Conservation (phyloP, 2,113 vertebrate species). For the Dascyllus trimaculatus region DNA sequence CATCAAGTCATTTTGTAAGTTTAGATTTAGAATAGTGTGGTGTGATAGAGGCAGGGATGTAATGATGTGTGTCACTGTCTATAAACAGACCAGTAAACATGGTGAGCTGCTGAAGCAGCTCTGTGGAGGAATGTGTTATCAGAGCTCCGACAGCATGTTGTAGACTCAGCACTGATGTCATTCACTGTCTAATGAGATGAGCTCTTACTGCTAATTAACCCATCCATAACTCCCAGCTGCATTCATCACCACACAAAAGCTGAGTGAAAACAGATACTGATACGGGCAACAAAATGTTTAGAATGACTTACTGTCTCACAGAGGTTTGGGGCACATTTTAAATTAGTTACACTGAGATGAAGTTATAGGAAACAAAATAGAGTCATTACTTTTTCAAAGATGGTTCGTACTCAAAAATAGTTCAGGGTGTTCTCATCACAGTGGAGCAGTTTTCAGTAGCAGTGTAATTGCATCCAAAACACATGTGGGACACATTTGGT, state of each 20-base stretch:
- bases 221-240: slow-evolving; percentile 69
- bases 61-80: slow-evolving; percentile 45
- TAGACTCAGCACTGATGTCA: slow-evolving; percentile 64
- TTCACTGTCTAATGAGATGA: slow-evolving; percentile 79
- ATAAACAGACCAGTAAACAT: slow-evolving; percentile 47
- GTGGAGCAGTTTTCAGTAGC: too few species aligned
- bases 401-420: too few species aligned
- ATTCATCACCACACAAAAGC: slow-evolving; percentile 64
- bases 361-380: neutral
- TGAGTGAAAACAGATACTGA: slow-evolving; percentile 57
- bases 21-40: neutral
- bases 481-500: too few species aligned
- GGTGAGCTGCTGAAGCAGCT: slow-evolving; percentile 54
- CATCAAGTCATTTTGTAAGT: slow-evolving; percentile 20
- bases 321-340: slow-evolving; percentile 1
- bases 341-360: neutral
- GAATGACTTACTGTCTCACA: slow-evolving; percentile 14
- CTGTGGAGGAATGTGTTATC: slow-evolving; percentile 74
- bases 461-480: too few species aligned
- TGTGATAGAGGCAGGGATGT: slow-evolving; percentile 5
- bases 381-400: too few species aligned
- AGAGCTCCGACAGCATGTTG: slow-evolving; percentile 63
- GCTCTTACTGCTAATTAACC: slow-evolving; percentile 75
- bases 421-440: too few species aligned
- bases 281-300: slow-evolving; percentile 42